Evolutionary conservation across 1,140 invertebrate species (phyloP).

Genomic region (Drosophila sechellia): DNA sequence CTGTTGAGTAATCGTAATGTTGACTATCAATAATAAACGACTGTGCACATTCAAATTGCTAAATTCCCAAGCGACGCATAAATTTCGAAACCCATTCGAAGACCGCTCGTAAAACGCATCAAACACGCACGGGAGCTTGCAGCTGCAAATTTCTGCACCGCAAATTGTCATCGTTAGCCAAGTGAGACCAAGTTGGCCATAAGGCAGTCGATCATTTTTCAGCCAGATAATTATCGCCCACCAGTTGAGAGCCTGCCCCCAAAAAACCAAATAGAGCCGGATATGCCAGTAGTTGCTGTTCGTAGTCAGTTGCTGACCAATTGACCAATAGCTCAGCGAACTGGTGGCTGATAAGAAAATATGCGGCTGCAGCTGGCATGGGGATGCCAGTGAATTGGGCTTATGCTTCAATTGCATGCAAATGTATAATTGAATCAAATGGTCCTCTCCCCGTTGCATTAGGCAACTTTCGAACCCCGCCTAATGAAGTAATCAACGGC

Average conservation of each 20-base stretch:
- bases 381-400: constrained; percentile 22
- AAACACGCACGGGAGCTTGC: constrained; percentile 48
- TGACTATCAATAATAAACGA: constrained; percentile 6
- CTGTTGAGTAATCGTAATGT: constrained; percentile 9
- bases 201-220: constrained; percentile 72
- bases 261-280: constrained; percentile 45
- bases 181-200: constrained; percentile 39
- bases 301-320: constrained; percentile 45
- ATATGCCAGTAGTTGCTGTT: constrained; percentile 31
- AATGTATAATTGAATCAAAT: constrained; percentile 80
- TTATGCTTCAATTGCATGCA: constrained; percentile 78
- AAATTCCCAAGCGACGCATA: constrained; percentile 32
- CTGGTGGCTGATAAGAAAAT: constrained; percentile 44
- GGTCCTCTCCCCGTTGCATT: constrained; percentile 31
- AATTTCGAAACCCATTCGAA: constrained; percentile 44
- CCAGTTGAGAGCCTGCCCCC: constrained; percentile 58
- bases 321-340: constrained; percentile 49
- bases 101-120: constrained; percentile 53
- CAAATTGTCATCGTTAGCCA: constrained; percentile 73
- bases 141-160: constrained; percentile 53
- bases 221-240: constrained; percentile 77
- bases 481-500: constrained; percentile 79
- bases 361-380: constrained; percentile 29
- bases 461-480: constrained; percentile 36
- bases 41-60: constrained; percentile 16